Evolutionary conservation across 2,888 invertebrate species (phyloP), one percentile per base, ranked within the genome.

Genomic region (Chaitophorus viminalis): DNA sequence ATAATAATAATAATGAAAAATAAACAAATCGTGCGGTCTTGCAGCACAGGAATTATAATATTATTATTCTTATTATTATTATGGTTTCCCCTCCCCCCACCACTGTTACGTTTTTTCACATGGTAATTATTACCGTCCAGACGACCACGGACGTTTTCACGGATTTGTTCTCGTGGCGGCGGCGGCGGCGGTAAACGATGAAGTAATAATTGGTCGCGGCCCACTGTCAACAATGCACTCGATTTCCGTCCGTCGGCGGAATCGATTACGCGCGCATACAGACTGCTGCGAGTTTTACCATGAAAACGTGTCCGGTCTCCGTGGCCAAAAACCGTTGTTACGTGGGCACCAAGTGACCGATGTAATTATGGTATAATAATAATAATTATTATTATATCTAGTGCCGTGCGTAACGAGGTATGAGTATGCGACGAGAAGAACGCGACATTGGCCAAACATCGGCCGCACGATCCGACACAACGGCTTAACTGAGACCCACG

Each of bases 301-400:
- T 85, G 84, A 85, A 85, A 85, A 85, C 76, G 46, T 72, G 52
- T 11, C n/a, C 36, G n/a, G n/a, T 54, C 21, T n/a, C n/a, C n/a
- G 18, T 11, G 39, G 14, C n/a, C 31, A 46, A 9, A 95, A 14
- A 46, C 46, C 92, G 0, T 95, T 95, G 95, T 89, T 95, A 94
- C 83, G 75, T 84, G 36, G n/a, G 17, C 54, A 54, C n/a, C 39
- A 31, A 39, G 39, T 6, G 3, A 25, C 90, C 95, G 95, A 33
- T 60, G 60, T 60, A 60, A 60, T 60, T 25, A 0, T 21, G 25
- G 4, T 25, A 60, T 21, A 21, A 60, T 60, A 39, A 60, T 60
- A 5, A 60, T 60, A 25, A 60, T 25, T n/a, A n/a, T n/a, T n/a
- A n/a, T n/a, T n/a, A n/a, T n/a, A n/a, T n/a, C n/a, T n/a, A n/a